A percentile compares a stretch with the other conserved stretches of the same genome.
Evolutionary conservation across 1,140 invertebrate species (phyloP).

Genomic region (Dendrolimus kikuchii): DNA sequence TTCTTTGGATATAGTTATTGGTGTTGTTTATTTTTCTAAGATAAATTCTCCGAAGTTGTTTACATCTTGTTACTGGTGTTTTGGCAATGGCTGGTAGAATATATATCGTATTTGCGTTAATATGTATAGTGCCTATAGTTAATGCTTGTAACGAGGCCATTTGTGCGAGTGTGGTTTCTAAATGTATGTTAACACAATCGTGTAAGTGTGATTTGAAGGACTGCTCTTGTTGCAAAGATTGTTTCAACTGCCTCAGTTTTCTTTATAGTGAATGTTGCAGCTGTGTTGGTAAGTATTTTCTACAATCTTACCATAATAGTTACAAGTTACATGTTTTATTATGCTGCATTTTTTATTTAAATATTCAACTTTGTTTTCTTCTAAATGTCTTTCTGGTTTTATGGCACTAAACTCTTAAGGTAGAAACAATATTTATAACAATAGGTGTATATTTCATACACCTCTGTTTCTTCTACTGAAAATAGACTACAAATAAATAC

Average conservation of each 20-base stretch:
- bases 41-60: conserved; percentile 12
- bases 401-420: too few species aligned
- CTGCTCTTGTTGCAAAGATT: conserved; percentile 94
- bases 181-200: conserved; percentile 95
- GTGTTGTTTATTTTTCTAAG: conserved; percentile 18
- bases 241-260: conserved; percentile 89
- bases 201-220: conserved; percentile 95
- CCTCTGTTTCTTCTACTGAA: too few species aligned
- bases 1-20: not conserved
- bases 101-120: conserved; percentile 35
- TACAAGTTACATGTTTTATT: not conserved
- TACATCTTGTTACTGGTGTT: conserved; percentile 9
- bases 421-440: too few species aligned
- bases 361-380: too few species aligned
- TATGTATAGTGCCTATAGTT: conserved; percentile 45
- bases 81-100: conserved; percentile 40
- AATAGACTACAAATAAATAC: too few species aligned
- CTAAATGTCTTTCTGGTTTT: too few species aligned
- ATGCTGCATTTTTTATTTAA: too few species aligned
- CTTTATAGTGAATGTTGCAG: conserved; percentile 95
- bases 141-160: conserved; percentile 88
- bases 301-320: not conserved
- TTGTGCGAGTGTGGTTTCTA: conserved; percentile 94
- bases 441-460: too few species aligned
- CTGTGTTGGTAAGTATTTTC: conserved; percentile 86